Percentiles rank a stretch among this genome's conserved stretches.
Conservation (phyloP, 2,888 invertebrate genomes). For the Terebella lapidaria region DNA sequence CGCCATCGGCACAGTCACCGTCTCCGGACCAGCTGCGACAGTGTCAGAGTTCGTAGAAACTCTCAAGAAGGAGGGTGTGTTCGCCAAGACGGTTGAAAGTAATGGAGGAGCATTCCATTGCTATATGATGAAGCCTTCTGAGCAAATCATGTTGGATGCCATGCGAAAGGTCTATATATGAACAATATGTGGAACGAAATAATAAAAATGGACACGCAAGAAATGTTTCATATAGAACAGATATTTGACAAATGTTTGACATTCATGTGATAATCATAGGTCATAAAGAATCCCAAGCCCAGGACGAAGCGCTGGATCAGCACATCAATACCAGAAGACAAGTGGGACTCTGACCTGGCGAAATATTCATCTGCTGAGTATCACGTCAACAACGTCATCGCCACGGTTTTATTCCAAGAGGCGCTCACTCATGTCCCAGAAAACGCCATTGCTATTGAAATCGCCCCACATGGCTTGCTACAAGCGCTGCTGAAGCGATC, state of each 20-base stretch:
- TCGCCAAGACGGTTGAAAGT: constrained; percentile 50
- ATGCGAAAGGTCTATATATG: background rate
- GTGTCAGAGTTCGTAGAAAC: constrained; percentile 44
- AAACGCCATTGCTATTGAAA: constrained; percentile 81
- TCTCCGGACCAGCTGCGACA: constrained; percentile 73
- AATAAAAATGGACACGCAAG: no score
- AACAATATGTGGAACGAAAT: background rate
- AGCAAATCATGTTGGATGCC: background rate
- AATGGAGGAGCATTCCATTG: constrained; percentile 52
- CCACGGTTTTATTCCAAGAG: constrained; percentile 88
- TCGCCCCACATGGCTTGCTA: constrained; percentile 90
- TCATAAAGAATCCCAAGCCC: no score
- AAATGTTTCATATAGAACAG: no score
- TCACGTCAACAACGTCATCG: constrained; percentile 91
- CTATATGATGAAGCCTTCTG: background rate
- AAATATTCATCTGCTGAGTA: constrained; percentile 83
- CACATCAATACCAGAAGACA: constrained; percentile 80
- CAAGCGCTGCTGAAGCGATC: constrained; percentile 89
- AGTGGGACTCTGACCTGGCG: constrained; percentile 75
- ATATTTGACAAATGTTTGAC: no score
- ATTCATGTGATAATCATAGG: no score
- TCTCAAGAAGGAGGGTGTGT: constrained; percentile 44
- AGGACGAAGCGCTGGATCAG: constrained; percentile 84
- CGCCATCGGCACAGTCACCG: constrained; percentile 84
- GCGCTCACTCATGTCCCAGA: constrained; percentile 78